phyloP scores from a whole-genome alignment of 2,113 vertebrate species.

The Microtus oregoni region DNA sequence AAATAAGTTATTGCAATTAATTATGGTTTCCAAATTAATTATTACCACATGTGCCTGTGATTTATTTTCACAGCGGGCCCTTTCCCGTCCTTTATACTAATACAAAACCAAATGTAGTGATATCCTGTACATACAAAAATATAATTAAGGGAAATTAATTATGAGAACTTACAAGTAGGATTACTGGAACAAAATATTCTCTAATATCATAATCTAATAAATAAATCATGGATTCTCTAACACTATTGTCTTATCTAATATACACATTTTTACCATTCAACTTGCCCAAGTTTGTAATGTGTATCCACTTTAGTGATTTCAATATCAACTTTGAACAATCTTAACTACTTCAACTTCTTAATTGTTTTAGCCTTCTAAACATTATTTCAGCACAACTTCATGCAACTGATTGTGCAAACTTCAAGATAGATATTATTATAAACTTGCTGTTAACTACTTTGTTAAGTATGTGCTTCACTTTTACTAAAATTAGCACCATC shows the following conservation, averaged over 20 bases:
- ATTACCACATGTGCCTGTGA: background rate
- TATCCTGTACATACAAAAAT: background rate
- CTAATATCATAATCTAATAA: background rate
- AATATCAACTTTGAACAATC: background rate
- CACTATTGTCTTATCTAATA: background rate
- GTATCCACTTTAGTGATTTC: background rate
- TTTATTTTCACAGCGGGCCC: background rate
- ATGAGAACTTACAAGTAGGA: background rate
- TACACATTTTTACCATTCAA: background rate
- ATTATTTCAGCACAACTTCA: background rate
- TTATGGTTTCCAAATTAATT: conserved; percentile 18
- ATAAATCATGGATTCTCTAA: background rate
- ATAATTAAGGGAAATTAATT: background rate
- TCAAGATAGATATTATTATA: background rate
- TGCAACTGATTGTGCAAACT: background rate
- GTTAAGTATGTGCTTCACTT: background rate
- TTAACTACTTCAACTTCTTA: background rate
- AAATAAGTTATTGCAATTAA: background rate
- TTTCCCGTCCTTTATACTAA: background rate
- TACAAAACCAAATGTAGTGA: background rate
- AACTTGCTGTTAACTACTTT: background rate
- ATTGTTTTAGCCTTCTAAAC: background rate
- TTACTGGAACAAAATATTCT: background rate
- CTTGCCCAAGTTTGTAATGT: background rate
- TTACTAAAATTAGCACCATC: background rate